These are phyloP conservation scores for Meganola albula DNA, from an alignment of 2,888 invertebrate species.

Conservation along the genomic window DNA sequence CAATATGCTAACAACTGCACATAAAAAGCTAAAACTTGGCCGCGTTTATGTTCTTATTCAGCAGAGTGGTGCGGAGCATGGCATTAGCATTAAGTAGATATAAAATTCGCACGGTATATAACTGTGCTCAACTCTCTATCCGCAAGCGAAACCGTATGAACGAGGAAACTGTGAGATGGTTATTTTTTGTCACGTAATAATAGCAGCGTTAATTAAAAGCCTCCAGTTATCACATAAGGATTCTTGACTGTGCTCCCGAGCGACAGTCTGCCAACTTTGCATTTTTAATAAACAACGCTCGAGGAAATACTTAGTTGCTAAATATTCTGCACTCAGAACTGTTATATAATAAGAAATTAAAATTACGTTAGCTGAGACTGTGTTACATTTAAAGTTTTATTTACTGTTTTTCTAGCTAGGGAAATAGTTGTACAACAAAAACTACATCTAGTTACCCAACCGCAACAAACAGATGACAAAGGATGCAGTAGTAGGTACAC, in stretches of 20 bases:
- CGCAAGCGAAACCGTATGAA: constrained; percentile 38
- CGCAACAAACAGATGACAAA: no score
- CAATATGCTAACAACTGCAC: constrained; percentile 6
- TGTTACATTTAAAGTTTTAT: no score
- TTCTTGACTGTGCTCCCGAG: constrained; percentile 23
- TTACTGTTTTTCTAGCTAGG: no score
- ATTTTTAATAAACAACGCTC: constrained; percentile 10
- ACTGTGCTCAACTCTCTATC: constrained; percentile 19
- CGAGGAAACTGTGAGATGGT: constrained; percentile 39
- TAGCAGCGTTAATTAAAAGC: constrained; percentile 60
- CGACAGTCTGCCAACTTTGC: constrained; percentile 1
- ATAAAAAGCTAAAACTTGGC: constrained; percentile 11
- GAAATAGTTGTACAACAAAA: no score
- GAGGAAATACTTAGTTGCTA: constrained; percentile 2
- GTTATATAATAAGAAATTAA: constrained; percentile 1
- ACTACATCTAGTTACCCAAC: no score
- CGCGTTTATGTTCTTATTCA: constrained; percentile 12
- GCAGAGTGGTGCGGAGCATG: constrained; percentile 7
- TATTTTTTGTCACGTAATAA: constrained; percentile 47
- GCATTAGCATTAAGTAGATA: constrained; percentile 21
- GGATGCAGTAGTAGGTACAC: no score
- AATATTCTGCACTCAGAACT: not conserved
- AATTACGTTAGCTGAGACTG: no score
- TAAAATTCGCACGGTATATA: constrained; percentile 26
- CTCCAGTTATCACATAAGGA: constrained; percentile 43